Percentiles rank a stretch among this genome's conserved stretches.
These are phyloP conservation scores for Gonatopus flavifemur DNA, from an alignment of 1,140 invertebrate species.

Conservation along the genomic window DNA sequence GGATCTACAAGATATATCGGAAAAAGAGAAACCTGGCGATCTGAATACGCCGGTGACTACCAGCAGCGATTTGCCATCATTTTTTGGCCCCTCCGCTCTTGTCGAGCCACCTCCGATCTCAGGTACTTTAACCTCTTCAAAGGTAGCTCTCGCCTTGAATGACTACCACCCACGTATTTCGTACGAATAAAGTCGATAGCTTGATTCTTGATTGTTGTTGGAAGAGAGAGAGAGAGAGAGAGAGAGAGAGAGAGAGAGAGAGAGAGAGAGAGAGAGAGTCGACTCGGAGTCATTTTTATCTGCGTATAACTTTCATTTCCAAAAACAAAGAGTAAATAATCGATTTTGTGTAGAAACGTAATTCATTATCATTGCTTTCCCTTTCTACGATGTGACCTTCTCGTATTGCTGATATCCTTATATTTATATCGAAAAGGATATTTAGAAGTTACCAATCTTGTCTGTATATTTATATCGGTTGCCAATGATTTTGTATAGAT, in stretches of 20 bases:
- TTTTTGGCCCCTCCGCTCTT: constrained; percentile 75
- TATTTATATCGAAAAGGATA: constrained; percentile 3
- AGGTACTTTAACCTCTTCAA: too few species aligned
- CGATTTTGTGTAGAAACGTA: too few species aligned
- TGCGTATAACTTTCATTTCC: too few species aligned
- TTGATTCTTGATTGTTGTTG: too few species aligned
- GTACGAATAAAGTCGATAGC: too few species aligned
- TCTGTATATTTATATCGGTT: too few species aligned
- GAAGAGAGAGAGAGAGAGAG: background rate
- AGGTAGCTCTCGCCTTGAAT: too few species aligned
- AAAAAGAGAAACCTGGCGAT: constrained; percentile 67
- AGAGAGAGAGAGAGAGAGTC: background rate
- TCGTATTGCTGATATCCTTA: constrained; percentile 19
- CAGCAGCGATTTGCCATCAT: constrained; percentile 74
- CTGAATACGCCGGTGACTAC: constrained; percentile 79
- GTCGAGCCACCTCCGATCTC: constrained; percentile 84
- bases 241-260: background rate
- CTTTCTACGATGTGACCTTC: constrained; percentile 28
- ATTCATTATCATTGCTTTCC: too few species aligned
- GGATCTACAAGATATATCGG: constrained; percentile 37
- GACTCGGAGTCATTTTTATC: background rate
- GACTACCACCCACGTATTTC: too few species aligned
- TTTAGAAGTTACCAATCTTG: too few species aligned
- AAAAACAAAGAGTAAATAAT: too few species aligned
- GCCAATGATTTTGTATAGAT: background rate